A percentile compares a stretch with the other conserved stretches of the same genome.
Evolutionary conservation across 1,140 invertebrate species (phyloP).

Genomic region (Cydia strobilella): DNA sequence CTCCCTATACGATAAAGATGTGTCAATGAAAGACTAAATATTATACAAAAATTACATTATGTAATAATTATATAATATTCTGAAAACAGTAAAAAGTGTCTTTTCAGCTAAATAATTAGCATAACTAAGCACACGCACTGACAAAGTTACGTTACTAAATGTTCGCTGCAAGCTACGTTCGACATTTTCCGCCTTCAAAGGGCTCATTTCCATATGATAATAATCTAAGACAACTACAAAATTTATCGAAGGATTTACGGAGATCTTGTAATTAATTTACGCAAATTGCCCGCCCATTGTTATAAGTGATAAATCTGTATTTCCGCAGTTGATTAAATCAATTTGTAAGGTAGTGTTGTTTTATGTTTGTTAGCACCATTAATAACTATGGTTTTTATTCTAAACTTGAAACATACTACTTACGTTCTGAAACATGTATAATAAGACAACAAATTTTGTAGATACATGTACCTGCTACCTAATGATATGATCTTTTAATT

Average conservation of each 20-base stretch:
- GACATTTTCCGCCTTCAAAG: constrained; percentile 26
- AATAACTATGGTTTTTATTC: neutral
- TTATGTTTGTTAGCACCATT: neutral
- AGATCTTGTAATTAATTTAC: neutral
- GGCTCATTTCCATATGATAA: constrained; percentile 22
- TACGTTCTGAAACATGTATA: too few species aligned
- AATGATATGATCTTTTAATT: too few species aligned
- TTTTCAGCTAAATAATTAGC: neutral
- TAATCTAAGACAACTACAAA: constrained; percentile 11
- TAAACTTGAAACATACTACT: too few species aligned
- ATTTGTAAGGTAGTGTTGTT: neutral
- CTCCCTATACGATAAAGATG: neutral
- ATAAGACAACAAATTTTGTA: too few species aligned
- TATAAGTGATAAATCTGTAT: neutral
- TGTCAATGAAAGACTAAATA: neutral
- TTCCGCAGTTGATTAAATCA: constrained; percentile 20
- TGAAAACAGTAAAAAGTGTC: too few species aligned
- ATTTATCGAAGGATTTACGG: neutral
- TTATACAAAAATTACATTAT: neutral
- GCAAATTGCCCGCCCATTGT: constrained; percentile 18
- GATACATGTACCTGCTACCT: too few species aligned
- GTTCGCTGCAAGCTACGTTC: neutral
- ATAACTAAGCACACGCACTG: neutral
- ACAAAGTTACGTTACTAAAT: constrained; percentile 1
- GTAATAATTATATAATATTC: too few species aligned